Base-by-base conservation (phyloP, 2,888 invertebrate species). In the Tiliacea citrago region DNA sequence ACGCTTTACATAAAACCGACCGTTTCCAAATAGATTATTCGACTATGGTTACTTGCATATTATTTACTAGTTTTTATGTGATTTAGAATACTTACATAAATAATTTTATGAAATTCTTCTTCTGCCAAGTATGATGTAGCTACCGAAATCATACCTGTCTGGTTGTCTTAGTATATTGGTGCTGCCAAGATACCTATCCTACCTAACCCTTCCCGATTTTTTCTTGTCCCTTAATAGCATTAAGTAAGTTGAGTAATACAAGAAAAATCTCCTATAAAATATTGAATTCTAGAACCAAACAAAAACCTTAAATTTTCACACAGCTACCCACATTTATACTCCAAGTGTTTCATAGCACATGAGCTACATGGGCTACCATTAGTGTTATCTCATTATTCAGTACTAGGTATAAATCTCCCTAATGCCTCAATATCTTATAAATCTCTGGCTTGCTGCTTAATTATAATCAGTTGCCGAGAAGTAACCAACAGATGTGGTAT, bases 381-480 rank as follows among this genome's bases (percentile, higher is more conserved):
- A 95, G 91, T 87, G 89, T 91, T 95, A 95, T 95, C 95, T 92
- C 93, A 95, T 94, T 95, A 95, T 95, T 94, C 94, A 93, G 91
- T 89, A 89, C 92, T 92, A 91, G 88, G 93, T 93, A 96, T 96
- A 96, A 96, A 95, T 96, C 95, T 94, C 91, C 87, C 93, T 95
- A 95, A 95, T 95, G 95, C 94, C 89, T 92, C 92, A 92, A 94
- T 96, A 96, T 96, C 95, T 95, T 95, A 95, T 95, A 95, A 95
- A 96, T 96, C 95, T 95, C 90, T 86, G 85, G 90, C 89, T 89
- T 84, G 90, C 91, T 92, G 94, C 93, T 95, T 96, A 96, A 96
- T 96, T 96, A 95, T 95, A 95, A 94, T 93, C 92, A 91, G 89
- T 88, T 85, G 86, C 53, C 51, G 39, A 73, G 68, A 77, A 73